Base-by-base conservation (phyloP, 2,113 vertebrate species). In the Nanorana parkeri region DNA sequence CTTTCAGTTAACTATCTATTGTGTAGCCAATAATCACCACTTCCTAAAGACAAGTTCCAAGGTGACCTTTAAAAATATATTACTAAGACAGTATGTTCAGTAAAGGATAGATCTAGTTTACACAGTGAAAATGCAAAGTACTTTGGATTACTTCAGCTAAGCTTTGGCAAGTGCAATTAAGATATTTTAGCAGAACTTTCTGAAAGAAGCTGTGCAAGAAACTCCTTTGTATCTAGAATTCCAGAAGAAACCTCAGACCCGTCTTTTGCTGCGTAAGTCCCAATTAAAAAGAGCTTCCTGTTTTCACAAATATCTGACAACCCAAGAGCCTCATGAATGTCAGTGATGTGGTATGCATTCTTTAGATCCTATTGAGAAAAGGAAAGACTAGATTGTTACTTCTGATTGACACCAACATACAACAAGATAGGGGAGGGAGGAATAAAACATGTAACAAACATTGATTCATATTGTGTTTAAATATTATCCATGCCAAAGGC, bases 261-360 rank as follows among this genome's bases (percentile, higher is more conserved):
- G 0, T 93, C 93, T 78, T 91, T 91, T 84, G 85, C 89, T 85
- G 90, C 93, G 0, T 93, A 86, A 4, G 96, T 98, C 26, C 95
- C 93, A 75, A 99, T 96, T 87, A 99, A 90, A 90, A 95, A 97
- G 87, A 99, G 78, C 87, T 91, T 94, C 47, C 96, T 90, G 32
- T 92, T 78, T 0, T 96, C 95, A 0, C 96, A 96, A 4, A 93
- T 86, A 26, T 94, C 92, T 0, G 92, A 94, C 66, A 99, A 91
- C 0, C 89, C 88, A 89, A 99, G 88, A 19, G 94, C 94, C 0
- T 96, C 96, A 0, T 96, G 95, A 85, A 99, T 94, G 74, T 98
- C 97, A 0, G 95, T 94, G 90, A 99, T 96, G 85, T 90, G 85
- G 81, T 92, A 95, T 5, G 96, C 95, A 8, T 91, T 91, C n/a